Evolutionary conservation across 1,140 invertebrate species (phyloP), one percentile per base, ranked within the genome.

Genomic region (Riptortus pedestris): DNA sequence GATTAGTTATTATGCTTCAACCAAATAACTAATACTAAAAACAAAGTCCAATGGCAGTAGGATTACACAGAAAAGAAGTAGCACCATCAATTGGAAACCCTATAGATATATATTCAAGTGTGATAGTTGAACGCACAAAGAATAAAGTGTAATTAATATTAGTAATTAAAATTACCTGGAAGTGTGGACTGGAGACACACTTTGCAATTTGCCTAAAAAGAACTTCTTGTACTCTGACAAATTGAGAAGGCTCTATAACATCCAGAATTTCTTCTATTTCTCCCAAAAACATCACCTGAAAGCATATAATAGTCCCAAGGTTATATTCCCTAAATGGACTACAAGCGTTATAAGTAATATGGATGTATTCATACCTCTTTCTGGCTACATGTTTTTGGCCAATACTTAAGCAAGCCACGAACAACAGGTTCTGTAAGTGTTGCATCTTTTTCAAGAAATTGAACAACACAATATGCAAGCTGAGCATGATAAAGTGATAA

Each of bases 401-500:
- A 99, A 80, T 94, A 97, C 78, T 98, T 98, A 70, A 99, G 83
- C 71, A 99, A 83, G 69, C 93, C 92, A 74, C 90, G 86, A 71
- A 98, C 88, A 62, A 99, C 95, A 66, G 91, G 90, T 79, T 98
- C 93, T 67, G 95, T 98, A 71, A 99, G 82, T 69, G 87, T 88
- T 69, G 94, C 85, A 81, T 99, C 96, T 77, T 99, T 99, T 80
- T 99, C 96, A 66, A 99, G 80, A 83, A 99, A 99, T 80, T 99
- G 96, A 70, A 99, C 96, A 74, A 99, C 94, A 82, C 96, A 99
- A 80, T 99, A 99, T 71, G 95, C 93, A 73, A 98, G 82, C 83
- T 98, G 93, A 82, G 96, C 86, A 85, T 99, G 83, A 84, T 92
- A 88, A 80, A 96, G 75, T 78, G 87, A 85, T 81, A 96, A 80